phyloP scores from a whole-genome alignment of 2,797 vertebrate genomes.

The Mus caroli region DNA sequence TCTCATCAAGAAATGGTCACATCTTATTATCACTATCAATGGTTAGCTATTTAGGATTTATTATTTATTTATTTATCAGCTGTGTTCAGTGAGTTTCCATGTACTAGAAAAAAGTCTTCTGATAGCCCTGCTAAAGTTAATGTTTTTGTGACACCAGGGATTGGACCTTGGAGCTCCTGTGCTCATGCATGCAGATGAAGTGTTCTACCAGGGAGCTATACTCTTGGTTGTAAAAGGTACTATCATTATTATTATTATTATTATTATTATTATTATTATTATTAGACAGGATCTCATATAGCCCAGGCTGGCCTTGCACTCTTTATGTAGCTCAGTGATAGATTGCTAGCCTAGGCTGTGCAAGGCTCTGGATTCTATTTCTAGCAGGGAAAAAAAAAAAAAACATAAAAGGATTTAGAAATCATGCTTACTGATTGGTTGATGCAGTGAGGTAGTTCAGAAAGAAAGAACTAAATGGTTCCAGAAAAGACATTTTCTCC shows the following conservation, averaged over 20 bases:
- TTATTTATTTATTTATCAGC: slow-evolving; percentile 17
- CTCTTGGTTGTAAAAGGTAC: not conserved
- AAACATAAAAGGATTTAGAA: not conserved
- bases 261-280: not conserved
- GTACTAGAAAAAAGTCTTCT: not conserved
- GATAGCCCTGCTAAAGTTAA: not conserved
- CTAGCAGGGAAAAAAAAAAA: not conserved
- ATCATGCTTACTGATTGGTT: not conserved
- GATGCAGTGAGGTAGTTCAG: not conserved
- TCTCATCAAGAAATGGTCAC: slow-evolving; percentile 19
- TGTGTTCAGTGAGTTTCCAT: not conserved
- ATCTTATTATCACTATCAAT: slow-evolving; percentile 44
- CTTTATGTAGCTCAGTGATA: not conserved
- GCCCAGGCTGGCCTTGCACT: not conserved
- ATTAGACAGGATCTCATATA: not conserved
- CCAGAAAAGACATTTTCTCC: slow-evolving; percentile 32
- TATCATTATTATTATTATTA: not conserved
- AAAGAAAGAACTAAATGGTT: slow-evolving; percentile 52
- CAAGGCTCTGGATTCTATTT: not conserved
- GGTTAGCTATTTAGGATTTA: slow-evolving; percentile 35
- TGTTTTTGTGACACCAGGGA: not conserved
- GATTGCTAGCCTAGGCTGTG: not conserved
- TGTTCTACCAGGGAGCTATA: not conserved
- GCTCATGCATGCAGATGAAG: not conserved
- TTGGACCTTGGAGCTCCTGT: not conserved